phyloP scores from a whole-genome alignment of 2,113 vertebrate species.

The Barnardius zonarius region DNA sequence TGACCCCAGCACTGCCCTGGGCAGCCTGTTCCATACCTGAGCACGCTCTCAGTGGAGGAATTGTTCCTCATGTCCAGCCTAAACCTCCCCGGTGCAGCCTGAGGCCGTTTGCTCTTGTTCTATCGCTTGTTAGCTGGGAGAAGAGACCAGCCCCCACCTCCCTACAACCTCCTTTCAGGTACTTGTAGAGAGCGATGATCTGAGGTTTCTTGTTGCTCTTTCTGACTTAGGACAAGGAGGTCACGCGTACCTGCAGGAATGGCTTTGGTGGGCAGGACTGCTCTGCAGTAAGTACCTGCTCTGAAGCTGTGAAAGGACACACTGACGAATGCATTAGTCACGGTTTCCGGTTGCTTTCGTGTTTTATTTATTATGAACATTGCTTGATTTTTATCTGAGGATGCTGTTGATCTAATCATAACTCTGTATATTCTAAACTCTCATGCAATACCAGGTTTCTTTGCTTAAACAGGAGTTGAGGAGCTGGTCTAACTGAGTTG shows the following conservation, averaged over 20 bases:
- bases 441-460: background rate
- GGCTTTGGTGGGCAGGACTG: conserved; percentile 87
- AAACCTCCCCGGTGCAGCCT: background rate
- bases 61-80: background rate
- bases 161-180: background rate
- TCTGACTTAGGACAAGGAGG: conserved; percentile 79
- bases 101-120: background rate
- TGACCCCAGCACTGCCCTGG: background rate
- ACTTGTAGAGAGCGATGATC: background rate
- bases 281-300: conserved; percentile 82
- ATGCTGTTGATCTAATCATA: background rate
- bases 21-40: background rate
- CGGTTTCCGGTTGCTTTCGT: background rate
- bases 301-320: background rate
- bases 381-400: background rate
- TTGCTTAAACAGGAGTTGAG: background rate
- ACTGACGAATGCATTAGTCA: fast-evolving
- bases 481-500: background rate
- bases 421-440: background rate
- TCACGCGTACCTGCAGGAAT: conserved; percentile 83
- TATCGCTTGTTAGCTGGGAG: background rate
- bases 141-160: background rate
- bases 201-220: background rate
- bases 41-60: background rate
- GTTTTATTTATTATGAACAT: background rate